These are phyloP conservation scores for Ptychoptera contaminata DNA, from an alignment of 2,888 invertebrate species.

Conservation along the genomic window DNA sequence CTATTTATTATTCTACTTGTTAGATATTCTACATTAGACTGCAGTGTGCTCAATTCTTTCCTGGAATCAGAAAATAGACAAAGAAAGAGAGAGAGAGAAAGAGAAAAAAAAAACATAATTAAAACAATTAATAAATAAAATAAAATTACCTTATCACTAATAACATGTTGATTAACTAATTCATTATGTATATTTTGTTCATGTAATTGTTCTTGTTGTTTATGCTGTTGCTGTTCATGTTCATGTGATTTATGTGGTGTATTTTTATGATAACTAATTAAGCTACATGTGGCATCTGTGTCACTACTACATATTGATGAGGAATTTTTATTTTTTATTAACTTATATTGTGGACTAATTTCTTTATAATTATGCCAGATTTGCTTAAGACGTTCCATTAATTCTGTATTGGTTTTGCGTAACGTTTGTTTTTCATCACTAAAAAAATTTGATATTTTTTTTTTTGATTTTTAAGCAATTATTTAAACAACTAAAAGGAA, in stretches of 20 bases:
- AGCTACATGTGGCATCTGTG: slow-evolving; percentile 4
- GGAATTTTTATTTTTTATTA: not conserved
- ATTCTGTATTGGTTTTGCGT: slow-evolving; percentile 26
- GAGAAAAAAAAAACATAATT: slow-evolving; percentile 2
- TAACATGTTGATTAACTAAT: slow-evolving; percentile 3
- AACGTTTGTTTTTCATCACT: slow-evolving; percentile 26
- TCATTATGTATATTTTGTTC: too few species aligned
- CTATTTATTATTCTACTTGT: slow-evolving; percentile 29
- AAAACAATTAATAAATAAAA: not conserved
- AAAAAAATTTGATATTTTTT: slow-evolving; percentile 3
- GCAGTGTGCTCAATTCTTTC: slow-evolving; percentile 31
- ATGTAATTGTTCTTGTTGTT: too few species aligned
- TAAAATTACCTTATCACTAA: too few species aligned
- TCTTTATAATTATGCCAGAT: slow-evolving; percentile 29
- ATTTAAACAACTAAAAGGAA: too few species aligned
- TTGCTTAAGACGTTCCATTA: slow-evolving; percentile 27
- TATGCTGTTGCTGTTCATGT: too few species aligned
- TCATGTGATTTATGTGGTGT: not conserved
- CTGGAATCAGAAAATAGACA: slow-evolving; percentile 13
- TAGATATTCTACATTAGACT: slow-evolving; percentile 32
- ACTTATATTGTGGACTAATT: slow-evolving; percentile 11
- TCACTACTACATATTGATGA: slow-evolving; percentile 1
- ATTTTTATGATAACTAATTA: not conserved
- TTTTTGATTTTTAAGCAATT: too few species aligned
- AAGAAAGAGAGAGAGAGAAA: slow-evolving; percentile 3